These are phyloP conservation scores for Sisyra terminalis DNA, from an alignment of 2,888 invertebrate species.

Conservation along the genomic window DNA sequence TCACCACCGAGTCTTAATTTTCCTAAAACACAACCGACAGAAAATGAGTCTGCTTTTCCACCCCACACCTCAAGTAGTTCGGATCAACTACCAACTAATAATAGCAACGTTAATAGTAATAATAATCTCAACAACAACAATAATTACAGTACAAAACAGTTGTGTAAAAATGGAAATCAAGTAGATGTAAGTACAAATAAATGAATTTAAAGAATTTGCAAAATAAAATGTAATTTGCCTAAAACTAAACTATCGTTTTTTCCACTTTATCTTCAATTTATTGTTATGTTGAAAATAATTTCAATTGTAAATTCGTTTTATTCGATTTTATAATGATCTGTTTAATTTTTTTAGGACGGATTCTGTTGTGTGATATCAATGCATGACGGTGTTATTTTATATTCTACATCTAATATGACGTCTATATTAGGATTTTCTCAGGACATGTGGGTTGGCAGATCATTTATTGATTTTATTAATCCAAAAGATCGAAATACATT, in stretches of 20 bases:
- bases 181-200: no score
- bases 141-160: no score
- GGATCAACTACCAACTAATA: conserved; percentile 6
- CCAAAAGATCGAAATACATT: conserved; percentile 58
- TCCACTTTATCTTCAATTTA: no score
- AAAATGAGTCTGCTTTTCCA: conserved; percentile 9
- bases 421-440: conserved; percentile 58
- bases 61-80: conserved; percentile 6
- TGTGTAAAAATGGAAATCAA: no score
- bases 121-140: no score
- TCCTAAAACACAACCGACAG: conserved; percentile 3
- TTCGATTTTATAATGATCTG: background rate
- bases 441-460: conserved; percentile 72
- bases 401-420: conserved; percentile 52
- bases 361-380: conserved; percentile 71
- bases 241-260: no score
- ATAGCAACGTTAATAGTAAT: no score
- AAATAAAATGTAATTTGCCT: no score
- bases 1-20: conserved; percentile 1
- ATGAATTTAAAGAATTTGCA: no score
- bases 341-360: conserved; percentile 36
- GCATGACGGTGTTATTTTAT: conserved; percentile 66
- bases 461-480: conserved; percentile 77
- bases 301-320: conserved; percentile 3
- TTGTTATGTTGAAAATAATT: background rate